These are phyloP conservation scores for Metopia argyrocephala DNA, from an alignment of 2,888 invertebrate genomes.

Conservation along the genomic window DNA sequence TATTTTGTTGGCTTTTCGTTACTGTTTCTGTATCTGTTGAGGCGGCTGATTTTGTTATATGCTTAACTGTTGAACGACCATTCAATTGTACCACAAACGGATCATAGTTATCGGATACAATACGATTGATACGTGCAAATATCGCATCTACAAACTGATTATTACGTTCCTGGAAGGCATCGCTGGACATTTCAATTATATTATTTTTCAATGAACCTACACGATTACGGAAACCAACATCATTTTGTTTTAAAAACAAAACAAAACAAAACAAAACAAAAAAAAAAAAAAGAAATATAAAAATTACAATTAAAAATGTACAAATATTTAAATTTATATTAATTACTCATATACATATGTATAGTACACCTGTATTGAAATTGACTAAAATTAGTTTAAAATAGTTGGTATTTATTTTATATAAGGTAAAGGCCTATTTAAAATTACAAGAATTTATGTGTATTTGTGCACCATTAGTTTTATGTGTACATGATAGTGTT, in stretches of 20 bases:
- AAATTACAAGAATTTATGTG: too few species aligned
- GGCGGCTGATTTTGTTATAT: conserved; percentile 46
- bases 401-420: not conserved
- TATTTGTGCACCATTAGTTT: too few species aligned
- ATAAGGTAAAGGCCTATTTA: too few species aligned
- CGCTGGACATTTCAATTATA: conserved; percentile 76
- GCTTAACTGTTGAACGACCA: conserved; percentile 67
- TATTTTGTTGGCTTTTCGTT: conserved; percentile 33
- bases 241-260: too few species aligned
- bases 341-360: conserved; percentile 2
- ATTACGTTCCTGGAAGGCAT: conserved; percentile 86
- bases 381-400: too few species aligned
- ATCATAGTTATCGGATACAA: conserved; percentile 88
- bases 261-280: not conserved
- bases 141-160: conserved; percentile 92
- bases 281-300: conserved; percentile 11
- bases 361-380: too few species aligned
- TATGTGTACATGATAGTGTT: too few species aligned
- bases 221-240: too few species aligned
- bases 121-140: conserved; percentile 88
- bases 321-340: conserved; percentile 40
- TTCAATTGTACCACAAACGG: conserved; percentile 85
- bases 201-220: conserved; percentile 77
- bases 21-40: conserved; percentile 28
- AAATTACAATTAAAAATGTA: conserved; percentile 54